phyloP scores from a whole-genome alignment of 1,140 invertebrate genomes.

The Drosophila trapezifrons region DNA sequence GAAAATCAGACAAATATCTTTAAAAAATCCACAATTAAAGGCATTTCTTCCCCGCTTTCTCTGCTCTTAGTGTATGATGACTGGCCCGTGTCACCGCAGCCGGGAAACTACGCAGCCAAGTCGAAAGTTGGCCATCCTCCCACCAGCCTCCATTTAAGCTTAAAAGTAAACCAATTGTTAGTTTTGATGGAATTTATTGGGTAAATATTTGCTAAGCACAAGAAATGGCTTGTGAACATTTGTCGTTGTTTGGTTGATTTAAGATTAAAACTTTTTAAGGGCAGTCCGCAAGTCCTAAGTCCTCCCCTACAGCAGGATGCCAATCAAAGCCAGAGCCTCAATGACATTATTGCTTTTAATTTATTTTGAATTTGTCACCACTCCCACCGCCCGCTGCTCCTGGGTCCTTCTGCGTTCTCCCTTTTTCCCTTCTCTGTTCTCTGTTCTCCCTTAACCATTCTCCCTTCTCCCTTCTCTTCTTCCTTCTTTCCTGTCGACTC shows the following conservation, averaged over 20 bases:
- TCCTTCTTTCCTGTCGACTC: constrained; percentile 5
- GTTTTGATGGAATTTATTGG: constrained; percentile 81
- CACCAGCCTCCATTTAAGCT: constrained; percentile 52
- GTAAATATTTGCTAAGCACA: constrained; percentile 74
- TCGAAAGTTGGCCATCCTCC: constrained; percentile 14
- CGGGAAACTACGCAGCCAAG: constrained; percentile 33
- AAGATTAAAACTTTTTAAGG: constrained; percentile 70
- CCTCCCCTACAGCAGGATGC: constrained; percentile 5
- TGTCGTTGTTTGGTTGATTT: constrained; percentile 65
- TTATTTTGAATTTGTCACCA: constrained; percentile 48
- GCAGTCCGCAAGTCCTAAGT: background rate
- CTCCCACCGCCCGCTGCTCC: too few species aligned
- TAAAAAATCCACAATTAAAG: too few species aligned
- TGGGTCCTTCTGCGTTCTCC: background rate
- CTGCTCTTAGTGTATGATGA: constrained; percentile 6
- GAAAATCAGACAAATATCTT: too few species aligned
- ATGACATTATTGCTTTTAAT: constrained; percentile 59
- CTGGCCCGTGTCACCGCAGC: constrained; percentile 23
- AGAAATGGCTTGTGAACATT: constrained; percentile 69
- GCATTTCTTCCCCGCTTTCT: background rate
- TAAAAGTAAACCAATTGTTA: constrained; percentile 80
- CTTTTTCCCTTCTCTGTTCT: background rate
- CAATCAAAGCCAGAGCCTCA: constrained; percentile 32
- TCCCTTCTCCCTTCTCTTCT: background rate
- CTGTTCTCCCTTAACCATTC: background rate